phyloP scores from a whole-genome alignment of 2,797 vertebrate species.

The Darevskia mixta region DNA sequence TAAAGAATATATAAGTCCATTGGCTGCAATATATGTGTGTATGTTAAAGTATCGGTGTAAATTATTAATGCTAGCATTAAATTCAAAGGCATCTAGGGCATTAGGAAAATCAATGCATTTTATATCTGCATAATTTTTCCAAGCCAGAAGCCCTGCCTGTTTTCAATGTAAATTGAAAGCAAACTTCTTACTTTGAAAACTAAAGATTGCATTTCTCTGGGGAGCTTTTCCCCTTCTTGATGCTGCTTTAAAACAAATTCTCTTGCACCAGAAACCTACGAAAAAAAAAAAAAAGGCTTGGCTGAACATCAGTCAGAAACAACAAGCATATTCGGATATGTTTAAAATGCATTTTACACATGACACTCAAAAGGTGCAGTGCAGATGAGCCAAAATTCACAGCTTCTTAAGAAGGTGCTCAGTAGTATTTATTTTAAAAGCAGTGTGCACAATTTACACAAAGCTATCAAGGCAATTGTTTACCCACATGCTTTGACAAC shows the following conservation, averaged over 20 bases:
- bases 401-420: neutral
- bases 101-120: conserved; percentile 52
- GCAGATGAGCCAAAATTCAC: conserved; percentile 21
- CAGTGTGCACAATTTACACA: conserved; percentile 1
- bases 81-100: conserved; percentile 29
- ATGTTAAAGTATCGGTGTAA: conserved; percentile 38
- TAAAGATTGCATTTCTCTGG: conserved; percentile 14
- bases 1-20: conserved; percentile 36
- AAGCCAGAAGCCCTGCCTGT: conserved; percentile 46
- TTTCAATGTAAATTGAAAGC: conserved; percentile 39
- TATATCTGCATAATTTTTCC: conserved; percentile 34
- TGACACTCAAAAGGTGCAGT: conserved; percentile 20
- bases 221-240: conserved; percentile 15
- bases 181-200: conserved; percentile 38
- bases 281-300: neutral
- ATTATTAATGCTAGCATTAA: conserved; percentile 39
- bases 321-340: conserved; percentile 9
- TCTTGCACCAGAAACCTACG: neutral
- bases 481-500: conserved; percentile 11
- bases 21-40: conserved; percentile 20
- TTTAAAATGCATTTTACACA: conserved; percentile 17
- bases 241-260: conserved; percentile 23
- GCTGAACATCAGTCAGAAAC: conserved; percentile 25
- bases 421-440: conserved; percentile 11
- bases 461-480: neutral